Conservation (phyloP, 2,888 invertebrate genomes). For the Aproaerema taeniolella region DNA sequence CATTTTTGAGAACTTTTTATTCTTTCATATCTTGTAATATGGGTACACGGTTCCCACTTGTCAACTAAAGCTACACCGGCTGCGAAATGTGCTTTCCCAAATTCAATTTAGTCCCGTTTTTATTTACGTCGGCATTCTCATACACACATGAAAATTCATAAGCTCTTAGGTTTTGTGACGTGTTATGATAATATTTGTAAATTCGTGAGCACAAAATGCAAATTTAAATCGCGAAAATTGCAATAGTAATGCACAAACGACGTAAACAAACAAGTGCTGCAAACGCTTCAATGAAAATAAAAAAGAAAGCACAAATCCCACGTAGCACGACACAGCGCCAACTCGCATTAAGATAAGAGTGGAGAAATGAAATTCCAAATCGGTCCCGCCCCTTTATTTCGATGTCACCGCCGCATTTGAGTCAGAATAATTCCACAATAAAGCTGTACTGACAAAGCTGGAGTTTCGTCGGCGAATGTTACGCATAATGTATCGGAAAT, state of each 20-base stretch:
- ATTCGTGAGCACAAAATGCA: conserved; percentile 14
- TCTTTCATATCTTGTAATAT: too few species aligned
- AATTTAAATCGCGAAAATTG: conserved; percentile 18
- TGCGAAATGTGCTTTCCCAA: conserved; percentile 3
- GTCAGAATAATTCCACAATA: conserved; percentile 42
- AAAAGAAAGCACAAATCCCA: conserved; percentile 30
- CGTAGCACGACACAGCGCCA: conserved; percentile 33
- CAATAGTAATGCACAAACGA: conserved; percentile 14
- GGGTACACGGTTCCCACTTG: background rate
- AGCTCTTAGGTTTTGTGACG: conserved; percentile 14
- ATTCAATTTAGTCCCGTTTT: conserved; percentile 2
- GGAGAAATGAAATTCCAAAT: conserved; percentile 48
- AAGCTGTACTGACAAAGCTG: conserved; percentile 42
- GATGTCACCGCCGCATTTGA: conserved; percentile 37
- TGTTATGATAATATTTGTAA: conserved; percentile 16
- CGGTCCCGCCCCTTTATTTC: conserved; percentile 39
- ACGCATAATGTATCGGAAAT: conserved; percentile 57
- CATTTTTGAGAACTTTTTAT: too few species aligned
- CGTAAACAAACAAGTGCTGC: conserved; percentile 16
- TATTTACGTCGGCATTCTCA: conserved; percentile 6
- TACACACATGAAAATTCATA: conserved; percentile 14
- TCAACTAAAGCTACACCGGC: conserved; percentile 4
- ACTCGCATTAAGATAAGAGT: conserved; percentile 46
- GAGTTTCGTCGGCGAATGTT: conserved; percentile 40
- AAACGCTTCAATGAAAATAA: conserved; percentile 22